These are phyloP conservation scores for Rhamphomyia laevipes DNA, from an alignment of 2,888 invertebrate species.

Conservation along the genomic window DNA sequence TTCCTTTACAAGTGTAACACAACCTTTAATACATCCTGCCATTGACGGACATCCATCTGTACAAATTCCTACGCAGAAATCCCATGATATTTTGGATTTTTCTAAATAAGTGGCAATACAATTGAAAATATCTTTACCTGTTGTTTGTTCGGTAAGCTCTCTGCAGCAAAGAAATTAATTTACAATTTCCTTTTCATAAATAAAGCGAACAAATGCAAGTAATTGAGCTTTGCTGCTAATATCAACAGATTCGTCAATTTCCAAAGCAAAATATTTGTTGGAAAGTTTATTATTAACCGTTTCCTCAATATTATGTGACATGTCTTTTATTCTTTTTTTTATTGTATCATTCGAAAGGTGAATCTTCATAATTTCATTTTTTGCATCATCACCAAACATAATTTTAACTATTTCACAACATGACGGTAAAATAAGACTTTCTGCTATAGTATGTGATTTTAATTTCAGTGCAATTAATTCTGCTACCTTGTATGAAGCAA, in stretches of 20 bases:
- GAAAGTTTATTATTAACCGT: neutral
- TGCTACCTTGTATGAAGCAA: neutral
- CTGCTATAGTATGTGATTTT: neutral
- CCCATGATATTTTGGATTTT: neutral
- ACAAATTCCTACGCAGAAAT: neutral
- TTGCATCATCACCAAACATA: neutral
- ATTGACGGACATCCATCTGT: conserved; percentile 4
- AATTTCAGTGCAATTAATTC: neutral
- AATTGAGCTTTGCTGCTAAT: neutral
- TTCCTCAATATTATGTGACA: neutral
- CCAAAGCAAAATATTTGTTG: neutral
- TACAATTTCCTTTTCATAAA: neutral
- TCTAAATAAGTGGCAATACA: neutral
- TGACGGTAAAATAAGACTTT: neutral
- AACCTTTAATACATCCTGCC: conserved; percentile 8
- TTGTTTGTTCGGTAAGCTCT: neutral
- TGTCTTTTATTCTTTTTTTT: neutral
- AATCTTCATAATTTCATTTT: neutral
- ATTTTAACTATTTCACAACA: neutral
- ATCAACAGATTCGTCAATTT: neutral
- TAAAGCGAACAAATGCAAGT: neutral
- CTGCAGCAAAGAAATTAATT: neutral
- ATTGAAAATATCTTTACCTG: neutral
- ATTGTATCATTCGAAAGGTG: neutral
- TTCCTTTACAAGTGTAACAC: conserved; percentile 6